Evolutionary conservation across 2,113 vertebrate genomes (phyloP), one percentile per base, ranked within the genome.

Genomic region (Amphiprion percula): DNA sequence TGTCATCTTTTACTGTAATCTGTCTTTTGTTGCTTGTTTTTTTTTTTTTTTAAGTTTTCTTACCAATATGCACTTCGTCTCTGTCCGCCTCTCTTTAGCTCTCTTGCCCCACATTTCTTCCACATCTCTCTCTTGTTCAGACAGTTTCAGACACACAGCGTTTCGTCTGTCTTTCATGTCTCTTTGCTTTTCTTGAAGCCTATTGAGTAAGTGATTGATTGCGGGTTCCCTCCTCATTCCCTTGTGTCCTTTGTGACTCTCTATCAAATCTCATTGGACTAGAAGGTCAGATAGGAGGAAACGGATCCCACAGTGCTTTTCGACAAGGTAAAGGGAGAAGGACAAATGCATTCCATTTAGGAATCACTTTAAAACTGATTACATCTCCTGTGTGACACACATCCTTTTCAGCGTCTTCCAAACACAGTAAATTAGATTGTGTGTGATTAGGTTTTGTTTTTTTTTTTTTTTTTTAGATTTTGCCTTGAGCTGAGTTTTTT

Each of bases 251-350:
- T 65, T 77, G 68, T 24, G 77, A 71, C 78, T 60, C 63, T 83
- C 88, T 83, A 90, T 90, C 80, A 66, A 85, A 81, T 91, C 89
- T 82, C 60, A 1, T n/a, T 26, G 52, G 56, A 79, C 68, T 53
- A 58, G 69, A 90, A 86, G 85, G 89, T 89, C 89, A 89, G 76
- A 78, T 78, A 74, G 74, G 59, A 74, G 72, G 65, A 46, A 44
- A 63, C 37, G 12, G 33, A 55, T 82, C 68, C 74, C 16, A 37
- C 68, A 2, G 53, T 33, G 49, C 50, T 15, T 66, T 77, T 71
- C 28, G 72, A 26, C 37, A n/a, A 24, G 23, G 64, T 79, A 80
- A 77, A 82, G 26, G 16, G 52, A 83, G 69, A 86, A 87, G 82
- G 80, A 77, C 68, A 23, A 85, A 81, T 24, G 14, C 69, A 86